A percentile compares a stretch with the other conserved stretches of the same genome.
Conservation (phyloP, 2,888 invertebrate species). For the Polymixis flavicincta region DNA sequence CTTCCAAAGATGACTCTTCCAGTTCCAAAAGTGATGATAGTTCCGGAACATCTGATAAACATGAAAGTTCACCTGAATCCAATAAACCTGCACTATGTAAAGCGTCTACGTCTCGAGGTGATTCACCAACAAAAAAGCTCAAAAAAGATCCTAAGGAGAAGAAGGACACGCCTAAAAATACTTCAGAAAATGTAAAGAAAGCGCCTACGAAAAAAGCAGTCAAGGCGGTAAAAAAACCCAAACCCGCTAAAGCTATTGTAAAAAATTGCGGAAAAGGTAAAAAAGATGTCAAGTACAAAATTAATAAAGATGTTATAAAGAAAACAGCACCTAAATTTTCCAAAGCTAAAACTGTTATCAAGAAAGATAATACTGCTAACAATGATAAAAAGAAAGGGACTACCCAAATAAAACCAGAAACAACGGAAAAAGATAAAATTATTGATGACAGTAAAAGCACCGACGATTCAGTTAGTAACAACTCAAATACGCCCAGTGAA, state of each 20-base stretch:
- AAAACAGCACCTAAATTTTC: constrained; percentile 75
- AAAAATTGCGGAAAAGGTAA: constrained; percentile 72
- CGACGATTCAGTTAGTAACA: constrained; percentile 49
- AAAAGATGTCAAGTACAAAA: constrained; percentile 85
- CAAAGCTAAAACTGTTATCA: constrained; percentile 79
- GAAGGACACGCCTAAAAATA: constrained; percentile 81
- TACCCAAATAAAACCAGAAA: constrained; percentile 62
- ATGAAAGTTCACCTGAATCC: constrained; percentile 72
- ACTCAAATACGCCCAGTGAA: constrained; percentile 38
- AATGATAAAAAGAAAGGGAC: constrained; percentile 77
- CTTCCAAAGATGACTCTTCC: constrained; percentile 75
- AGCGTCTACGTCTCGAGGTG: constrained; percentile 72
- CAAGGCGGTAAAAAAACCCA: constrained; percentile 73
- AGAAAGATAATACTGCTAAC: constrained; percentile 72
- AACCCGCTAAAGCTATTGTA: constrained; percentile 69
- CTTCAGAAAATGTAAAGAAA: constrained; percentile 73
- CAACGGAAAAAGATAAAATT: constrained; percentile 57
- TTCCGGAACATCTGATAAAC: constrained; percentile 72
- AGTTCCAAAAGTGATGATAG: constrained; percentile 75
- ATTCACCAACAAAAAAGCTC: constrained; percentile 80
- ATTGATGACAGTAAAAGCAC: constrained; percentile 53
- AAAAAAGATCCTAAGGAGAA: constrained; percentile 84
- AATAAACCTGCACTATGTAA: constrained; percentile 78
- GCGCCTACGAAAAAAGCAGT: constrained; percentile 73
- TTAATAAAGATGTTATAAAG: constrained; percentile 80